These are phyloP conservation scores for Scytalopus superciliaris DNA, from an alignment of 2,113 vertebrate species.

Conservation along the genomic window DNA sequence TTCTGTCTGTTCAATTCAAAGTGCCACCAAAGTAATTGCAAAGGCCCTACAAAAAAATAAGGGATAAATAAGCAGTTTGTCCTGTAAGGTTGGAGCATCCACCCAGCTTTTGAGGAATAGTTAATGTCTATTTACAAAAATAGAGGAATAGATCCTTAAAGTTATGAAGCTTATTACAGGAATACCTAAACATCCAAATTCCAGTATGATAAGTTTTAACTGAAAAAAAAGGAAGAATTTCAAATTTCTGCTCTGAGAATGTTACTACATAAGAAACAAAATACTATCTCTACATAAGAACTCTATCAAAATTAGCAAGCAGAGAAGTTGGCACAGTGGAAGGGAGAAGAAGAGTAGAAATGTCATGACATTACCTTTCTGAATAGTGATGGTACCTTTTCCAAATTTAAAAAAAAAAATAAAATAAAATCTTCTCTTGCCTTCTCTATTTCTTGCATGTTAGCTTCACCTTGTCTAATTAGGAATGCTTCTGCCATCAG, in stretches of 20 bases:
- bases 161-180: background rate
- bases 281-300: background rate
- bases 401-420: background rate
- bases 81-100: background rate
- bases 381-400: background rate
- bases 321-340: background rate
- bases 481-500: background rate
- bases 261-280: background rate
- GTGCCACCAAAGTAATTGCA: background rate
- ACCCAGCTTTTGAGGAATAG: background rate
- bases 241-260: background rate
- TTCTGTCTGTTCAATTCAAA: background rate
- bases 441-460: background rate
- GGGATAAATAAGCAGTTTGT: background rate
- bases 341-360: background rate
- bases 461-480: background rate
- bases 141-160: background rate
- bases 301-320: background rate
- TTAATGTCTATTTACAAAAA: background rate
- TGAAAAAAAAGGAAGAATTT: background rate
- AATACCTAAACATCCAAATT: background rate
- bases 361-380: background rate
- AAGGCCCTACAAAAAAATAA: background rate
- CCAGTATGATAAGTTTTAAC: background rate
- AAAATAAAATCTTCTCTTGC: background rate